These are phyloP conservation scores for Catharus ustulatus DNA, from an alignment of 2,797 vertebrate species.

Conservation along the genomic window DNA sequence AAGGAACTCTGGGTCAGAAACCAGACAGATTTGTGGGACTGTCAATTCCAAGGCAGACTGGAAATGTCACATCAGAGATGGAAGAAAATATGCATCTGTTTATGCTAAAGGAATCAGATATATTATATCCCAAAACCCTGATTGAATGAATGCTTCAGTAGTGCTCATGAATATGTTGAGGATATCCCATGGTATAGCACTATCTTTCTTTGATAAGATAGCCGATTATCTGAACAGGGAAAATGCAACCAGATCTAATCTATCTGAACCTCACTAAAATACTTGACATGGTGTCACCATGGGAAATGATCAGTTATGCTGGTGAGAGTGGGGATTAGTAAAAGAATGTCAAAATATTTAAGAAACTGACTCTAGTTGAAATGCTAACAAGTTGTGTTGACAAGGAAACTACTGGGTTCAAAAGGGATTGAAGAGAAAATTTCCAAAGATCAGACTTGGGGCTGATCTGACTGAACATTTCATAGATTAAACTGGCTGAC, in stretches of 20 bases:
- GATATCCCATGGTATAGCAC: not conserved
- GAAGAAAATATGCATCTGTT: not conserved
- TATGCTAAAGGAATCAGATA: not conserved
- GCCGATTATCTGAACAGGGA: not conserved
- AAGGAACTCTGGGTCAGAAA: not conserved
- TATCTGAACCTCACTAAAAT: constrained; percentile 7
- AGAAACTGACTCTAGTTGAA: constrained; percentile 1
- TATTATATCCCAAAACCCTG: not conserved
- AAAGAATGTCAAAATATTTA: constrained; percentile 24
- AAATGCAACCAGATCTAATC: not conserved
- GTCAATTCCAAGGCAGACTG: not conserved
- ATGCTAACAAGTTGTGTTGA: not conserved
- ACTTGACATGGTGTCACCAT: not conserved
- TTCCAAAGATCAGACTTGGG: not conserved
- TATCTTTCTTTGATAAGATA: not conserved
- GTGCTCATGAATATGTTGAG: not conserved
- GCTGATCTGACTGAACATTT: not conserved
- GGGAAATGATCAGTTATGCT: constrained; percentile 6
- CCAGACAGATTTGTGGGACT: not conserved
- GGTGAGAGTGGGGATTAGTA: constrained; percentile 16
- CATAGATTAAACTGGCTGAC: not conserved
- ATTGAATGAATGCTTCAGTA: not conserved
- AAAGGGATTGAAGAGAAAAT: not conserved
- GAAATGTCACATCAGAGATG: not conserved
- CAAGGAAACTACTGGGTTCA: not conserved